A percentile compares a stretch with the other conserved stretches of the same genome.
Conservation (phyloP, 2,888 invertebrate genomes). For the Bedellia somnulentella region DNA sequence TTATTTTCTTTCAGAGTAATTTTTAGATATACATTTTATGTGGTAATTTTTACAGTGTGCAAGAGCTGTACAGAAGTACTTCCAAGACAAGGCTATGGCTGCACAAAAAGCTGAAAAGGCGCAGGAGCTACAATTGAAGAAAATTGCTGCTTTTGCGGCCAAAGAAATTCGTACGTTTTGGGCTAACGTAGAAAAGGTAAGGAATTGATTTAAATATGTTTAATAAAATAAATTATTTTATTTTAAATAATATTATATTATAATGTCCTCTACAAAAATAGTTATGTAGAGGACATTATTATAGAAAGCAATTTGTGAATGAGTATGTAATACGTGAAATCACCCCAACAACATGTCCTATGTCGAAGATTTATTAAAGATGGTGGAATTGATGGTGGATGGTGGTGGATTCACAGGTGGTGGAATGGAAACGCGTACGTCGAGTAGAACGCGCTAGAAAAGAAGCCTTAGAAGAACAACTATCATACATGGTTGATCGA, state of each 20-base stretch:
- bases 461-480: conserved; percentile 92
- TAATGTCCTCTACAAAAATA: not conserved
- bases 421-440: conserved; percentile 91
- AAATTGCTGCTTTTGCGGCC: conserved; percentile 87
- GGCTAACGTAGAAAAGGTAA: conserved; percentile 91
- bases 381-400: not conserved
- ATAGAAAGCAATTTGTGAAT: no score
- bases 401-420: conserved; percentile 74
- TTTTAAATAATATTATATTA: not conserved
- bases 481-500: conserved; percentile 97
- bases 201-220: no score
- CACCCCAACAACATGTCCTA: not conserved
- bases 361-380: no score
- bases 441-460: conserved; percentile 93
- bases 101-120: conserved; percentile 91
- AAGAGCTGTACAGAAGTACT: conserved; percentile 87
- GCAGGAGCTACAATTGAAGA: conserved; percentile 80
- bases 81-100: conserved; percentile 87
- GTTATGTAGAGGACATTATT: not conserved
- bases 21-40: conserved; percentile 2
- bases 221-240: no score
- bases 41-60: conserved; percentile 68
- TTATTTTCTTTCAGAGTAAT: no score
- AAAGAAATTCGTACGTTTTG: conserved; percentile 95
- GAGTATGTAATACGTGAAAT: not conserved